These are phyloP conservation scores for Drosophila suboccidentalis DNA, from an alignment of 2,888 invertebrate species.

Conservation along the genomic window DNA sequence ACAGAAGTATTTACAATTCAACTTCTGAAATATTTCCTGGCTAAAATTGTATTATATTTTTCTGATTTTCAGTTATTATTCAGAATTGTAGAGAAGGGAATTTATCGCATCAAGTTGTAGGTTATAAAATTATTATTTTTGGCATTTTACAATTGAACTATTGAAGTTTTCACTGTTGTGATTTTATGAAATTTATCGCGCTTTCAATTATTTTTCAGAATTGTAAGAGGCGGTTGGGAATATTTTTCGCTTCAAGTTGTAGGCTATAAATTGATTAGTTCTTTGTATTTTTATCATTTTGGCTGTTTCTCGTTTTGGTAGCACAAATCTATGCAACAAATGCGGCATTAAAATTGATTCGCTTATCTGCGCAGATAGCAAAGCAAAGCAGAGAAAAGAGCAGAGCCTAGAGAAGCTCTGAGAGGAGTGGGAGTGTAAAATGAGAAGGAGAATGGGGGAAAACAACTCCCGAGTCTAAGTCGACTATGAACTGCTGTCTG, in stretches of 20 bases:
- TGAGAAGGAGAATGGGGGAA: slow-evolving; percentile 9
- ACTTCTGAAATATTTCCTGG: background rate
- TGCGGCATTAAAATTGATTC: slow-evolving; percentile 80
- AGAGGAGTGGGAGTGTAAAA: slow-evolving; percentile 12
- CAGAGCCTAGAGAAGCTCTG: background rate
- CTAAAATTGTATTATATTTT: background rate
- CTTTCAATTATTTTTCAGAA: background rate
- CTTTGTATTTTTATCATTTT: slow-evolving; percentile 39
- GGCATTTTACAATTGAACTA: slow-evolving; percentile 22
- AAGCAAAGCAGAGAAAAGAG: slow-evolving; percentile 7
- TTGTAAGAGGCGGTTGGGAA: background rate
- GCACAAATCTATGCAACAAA: slow-evolving; percentile 73
- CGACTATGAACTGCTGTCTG: slow-evolving; percentile 37
- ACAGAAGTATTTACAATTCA: background rate
- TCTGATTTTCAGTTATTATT: background rate
- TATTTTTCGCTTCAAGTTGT: slow-evolving; percentile 9
- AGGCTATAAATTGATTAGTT: slow-evolving; percentile 39
- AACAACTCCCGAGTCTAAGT: slow-evolving; percentile 9
- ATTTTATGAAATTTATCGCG: background rate
- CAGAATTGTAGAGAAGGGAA: background rate
- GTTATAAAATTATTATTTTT: slow-evolving; percentile 37
- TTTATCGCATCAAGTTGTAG: slow-evolving; percentile 8
- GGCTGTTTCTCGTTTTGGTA: slow-evolving; percentile 32
- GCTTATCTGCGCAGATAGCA: slow-evolving; percentile 56
- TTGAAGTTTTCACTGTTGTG: background rate